A percentile compares a stretch with the other conserved stretches of the same genome.
phyloP scores from a whole-genome alignment of 2,888 invertebrate genomes.

The Epiblema foenella region DNA sequence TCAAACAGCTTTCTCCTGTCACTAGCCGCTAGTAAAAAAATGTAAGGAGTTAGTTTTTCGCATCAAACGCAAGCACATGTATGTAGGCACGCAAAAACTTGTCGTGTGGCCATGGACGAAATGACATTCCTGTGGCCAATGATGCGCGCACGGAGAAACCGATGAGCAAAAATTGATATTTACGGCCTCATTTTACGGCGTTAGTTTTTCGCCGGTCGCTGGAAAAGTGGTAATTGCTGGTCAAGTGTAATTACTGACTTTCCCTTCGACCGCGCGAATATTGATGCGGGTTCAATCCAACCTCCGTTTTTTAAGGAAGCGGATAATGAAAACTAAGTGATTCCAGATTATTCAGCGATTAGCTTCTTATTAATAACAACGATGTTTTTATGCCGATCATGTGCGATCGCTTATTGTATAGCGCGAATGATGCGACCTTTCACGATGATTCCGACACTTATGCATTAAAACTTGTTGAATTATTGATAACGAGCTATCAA shows the following conservation, averaged over 20 bases:
- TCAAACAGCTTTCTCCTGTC: slow-evolving; percentile 69
- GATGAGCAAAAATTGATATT: slow-evolving; percentile 46
- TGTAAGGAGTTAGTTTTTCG: slow-evolving; percentile 54
- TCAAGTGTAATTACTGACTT: slow-evolving; percentile 13
- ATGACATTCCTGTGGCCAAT: slow-evolving; percentile 72
- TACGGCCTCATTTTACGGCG: slow-evolving; percentile 34
- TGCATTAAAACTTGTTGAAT: slow-evolving; percentile 30
- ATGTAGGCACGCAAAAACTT: slow-evolving; percentile 56
- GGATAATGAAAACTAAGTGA: slow-evolving; percentile 21
- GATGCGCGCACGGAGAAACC: slow-evolving; percentile 61
- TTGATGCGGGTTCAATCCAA: slow-evolving; percentile 21
- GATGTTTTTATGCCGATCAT: slow-evolving; percentile 14
- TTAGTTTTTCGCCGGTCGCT: slow-evolving; percentile 38
- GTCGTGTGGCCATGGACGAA: slow-evolving; percentile 58
- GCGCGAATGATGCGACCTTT: slow-evolving; percentile 26
- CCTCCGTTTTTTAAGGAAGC: slow-evolving; percentile 1
- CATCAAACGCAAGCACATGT: slow-evolving; percentile 43
- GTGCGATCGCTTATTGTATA: slow-evolving; percentile 7
- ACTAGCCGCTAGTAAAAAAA: slow-evolving; percentile 63
- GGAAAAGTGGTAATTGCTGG: slow-evolving; percentile 23
- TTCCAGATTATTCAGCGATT: slow-evolving; percentile 30
- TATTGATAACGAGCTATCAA: slow-evolving; percentile 36
- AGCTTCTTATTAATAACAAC: slow-evolving; percentile 28
- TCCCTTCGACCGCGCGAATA: slow-evolving; percentile 21
- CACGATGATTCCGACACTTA: slow-evolving; percentile 23